Evolutionary conservation across 2,888 invertebrate species (phyloP).

Genomic region (Meganola albula): DNA sequence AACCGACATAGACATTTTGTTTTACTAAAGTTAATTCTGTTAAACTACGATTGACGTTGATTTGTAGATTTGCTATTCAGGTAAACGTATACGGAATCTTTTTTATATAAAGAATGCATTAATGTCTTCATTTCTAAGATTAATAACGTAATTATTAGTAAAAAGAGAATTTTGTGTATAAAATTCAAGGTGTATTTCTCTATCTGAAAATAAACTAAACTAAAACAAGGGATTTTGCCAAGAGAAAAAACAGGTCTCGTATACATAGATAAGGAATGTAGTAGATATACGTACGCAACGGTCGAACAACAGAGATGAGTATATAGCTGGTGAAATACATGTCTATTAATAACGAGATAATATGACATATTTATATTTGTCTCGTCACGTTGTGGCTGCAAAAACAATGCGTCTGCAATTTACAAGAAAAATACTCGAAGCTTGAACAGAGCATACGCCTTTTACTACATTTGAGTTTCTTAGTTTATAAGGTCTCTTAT

Average conservation of each 20-base stretch:
- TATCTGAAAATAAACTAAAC: slow-evolving; percentile 50
- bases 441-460: slow-evolving; percentile 1
- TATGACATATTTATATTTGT: slow-evolving; percentile 42
- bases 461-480: too few species aligned
- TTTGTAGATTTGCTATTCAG: too few species aligned
- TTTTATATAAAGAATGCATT: too few species aligned
- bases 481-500: too few species aligned
- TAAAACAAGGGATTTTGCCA: slow-evolving; percentile 59
- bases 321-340: slow-evolving; percentile 35
- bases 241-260: slow-evolving; percentile 45
- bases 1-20: slow-evolving; percentile 20
- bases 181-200: slow-evolving; percentile 39
- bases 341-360: slow-evolving; percentile 29
- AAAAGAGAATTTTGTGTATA: slow-evolving; percentile 27
- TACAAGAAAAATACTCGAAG: slow-evolving; percentile 5
- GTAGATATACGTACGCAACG: slow-evolving; percentile 20
- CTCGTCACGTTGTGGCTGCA: slow-evolving; percentile 14
- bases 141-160: slow-evolving; percentile 18
- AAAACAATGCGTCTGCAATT: slow-evolving; percentile 19
- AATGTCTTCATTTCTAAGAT: slow-evolving; percentile 9
- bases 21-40: slow-evolving; percentile 6
- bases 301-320: slow-evolving; percentile 32
- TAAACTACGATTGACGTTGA: too few species aligned
- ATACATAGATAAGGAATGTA: slow-evolving; percentile 22
- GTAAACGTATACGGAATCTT: too few species aligned